Evolutionary conservation across 2,113 vertebrate species (phyloP), one percentile per base, ranked within the genome.

Genomic region (Barnardius zonarius): DNA sequence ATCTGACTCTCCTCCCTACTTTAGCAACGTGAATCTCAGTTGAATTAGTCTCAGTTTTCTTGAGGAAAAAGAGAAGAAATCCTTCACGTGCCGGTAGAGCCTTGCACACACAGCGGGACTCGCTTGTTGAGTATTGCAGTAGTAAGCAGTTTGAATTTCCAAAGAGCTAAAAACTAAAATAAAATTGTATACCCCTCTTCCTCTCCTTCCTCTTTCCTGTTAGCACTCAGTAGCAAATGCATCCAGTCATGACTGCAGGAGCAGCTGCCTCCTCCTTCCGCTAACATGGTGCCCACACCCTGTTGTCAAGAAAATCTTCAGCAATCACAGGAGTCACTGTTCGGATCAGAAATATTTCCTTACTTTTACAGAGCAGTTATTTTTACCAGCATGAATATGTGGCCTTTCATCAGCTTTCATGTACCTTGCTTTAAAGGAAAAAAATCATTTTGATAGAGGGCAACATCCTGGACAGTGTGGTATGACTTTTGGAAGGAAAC

Each of bases 11-110:
- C 27, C 17, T 78, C 33, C 22, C 52, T 72, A 23, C 30, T 84
- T 92, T 78, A 94, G 46, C 35, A 84, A 81, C 23, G 41, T 67
- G 18, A 78, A 74, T 69, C 78, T 75, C 52, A 62, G 3, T 59
- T 84, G 39, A 82, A 39, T 87, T 66, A 41, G 54, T 90, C 41
- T 46, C 48, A 49, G 13, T 61, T 37, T 59, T 6, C 12, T 2
- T 44, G 55, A 49, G 11, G 37, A 77, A 87, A 51, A 51, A 63
- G 39, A 43, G 63, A 74, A 37, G 27, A 83, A 11, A 49, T 31
- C 30, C 61, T 80, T 0, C 0, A 8, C 46, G 15, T 74, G 35
- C 31, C 73, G 25, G 18, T 41, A 49, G 54, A 61, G 27, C 25
- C 25, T 33, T 72, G n/a, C 27, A n/a, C 5, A 17, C 10, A 27